Evolutionary conservation across 2,797 vertebrate species (phyloP).

Genomic region (Petrocephalus schoutedeni): DNA sequence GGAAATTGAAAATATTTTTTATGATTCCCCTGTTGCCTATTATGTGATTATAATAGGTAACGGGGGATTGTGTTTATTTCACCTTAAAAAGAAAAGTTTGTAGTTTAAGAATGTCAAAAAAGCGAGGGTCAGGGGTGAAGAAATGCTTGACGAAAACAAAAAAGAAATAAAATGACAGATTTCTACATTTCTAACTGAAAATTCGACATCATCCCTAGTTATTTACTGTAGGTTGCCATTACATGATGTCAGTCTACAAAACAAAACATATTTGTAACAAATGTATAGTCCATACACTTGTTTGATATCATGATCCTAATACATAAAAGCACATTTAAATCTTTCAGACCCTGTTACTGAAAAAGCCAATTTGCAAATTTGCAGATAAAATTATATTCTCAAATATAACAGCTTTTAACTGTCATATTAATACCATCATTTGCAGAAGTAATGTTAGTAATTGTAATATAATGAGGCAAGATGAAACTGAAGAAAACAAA

Average conservation of each 20-base stretch:
- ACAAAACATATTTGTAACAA: background rate
- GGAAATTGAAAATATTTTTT: background rate
- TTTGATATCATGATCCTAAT: background rate
- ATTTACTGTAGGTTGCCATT: background rate
- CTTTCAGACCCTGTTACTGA: background rate
- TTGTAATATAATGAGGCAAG: background rate
- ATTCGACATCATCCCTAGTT: background rate
- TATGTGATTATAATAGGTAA: background rate
- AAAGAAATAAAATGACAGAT: background rate
- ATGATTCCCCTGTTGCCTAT: background rate
- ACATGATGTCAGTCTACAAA: background rate
- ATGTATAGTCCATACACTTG: background rate
- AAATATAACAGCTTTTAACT: background rate
- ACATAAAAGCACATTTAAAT: background rate
- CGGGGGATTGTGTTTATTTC: background rate
- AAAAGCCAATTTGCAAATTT: background rate
- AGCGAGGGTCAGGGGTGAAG: background rate
- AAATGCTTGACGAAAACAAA: background rate
- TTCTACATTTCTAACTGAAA: background rate
- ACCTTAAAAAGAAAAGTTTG: background rate
- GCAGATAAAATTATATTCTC: background rate
- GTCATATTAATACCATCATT: background rate
- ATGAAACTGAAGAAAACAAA: background rate
- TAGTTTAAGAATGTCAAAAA: background rate
- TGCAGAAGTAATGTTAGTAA: background rate